Percentiles rank a stretch among this genome's conserved stretches.
Conservation (phyloP, 2,888 invertebrate species). For the Mythimna impura region DNA sequence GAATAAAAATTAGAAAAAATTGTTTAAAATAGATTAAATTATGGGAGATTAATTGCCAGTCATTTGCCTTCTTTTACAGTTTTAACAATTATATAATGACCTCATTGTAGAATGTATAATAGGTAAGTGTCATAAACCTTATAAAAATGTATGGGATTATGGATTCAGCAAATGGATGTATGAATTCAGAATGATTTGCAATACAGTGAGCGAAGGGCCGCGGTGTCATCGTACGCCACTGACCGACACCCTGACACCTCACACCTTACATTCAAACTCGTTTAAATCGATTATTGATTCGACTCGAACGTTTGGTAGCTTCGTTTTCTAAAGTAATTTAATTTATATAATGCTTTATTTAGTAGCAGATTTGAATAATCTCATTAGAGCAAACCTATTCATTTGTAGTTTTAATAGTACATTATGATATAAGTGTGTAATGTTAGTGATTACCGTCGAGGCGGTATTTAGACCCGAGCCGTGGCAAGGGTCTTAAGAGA, state of each 20-base stretch:
- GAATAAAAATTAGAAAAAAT: no score
- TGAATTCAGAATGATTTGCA: conserved; percentile 63
- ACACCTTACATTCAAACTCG: conserved; percentile 54
- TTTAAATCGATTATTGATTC: conserved; percentile 36
- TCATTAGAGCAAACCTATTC: background rate
- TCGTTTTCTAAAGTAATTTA: background rate
- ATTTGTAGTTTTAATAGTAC: background rate
- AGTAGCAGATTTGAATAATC: background rate
- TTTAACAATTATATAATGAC: background rate
- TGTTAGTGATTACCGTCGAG: no score
- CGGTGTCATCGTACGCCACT: conserved; percentile 61
- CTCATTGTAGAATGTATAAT: conserved; percentile 5
- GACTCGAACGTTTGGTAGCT: background rate
- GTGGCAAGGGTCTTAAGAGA: no score
- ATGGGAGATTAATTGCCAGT: no score
- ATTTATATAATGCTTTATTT: background rate
- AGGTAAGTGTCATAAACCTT: background rate
- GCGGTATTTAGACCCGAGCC: no score
- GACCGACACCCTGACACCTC: conserved; percentile 55
- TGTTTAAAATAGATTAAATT: no score
- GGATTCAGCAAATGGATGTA: conserved; percentile 45
- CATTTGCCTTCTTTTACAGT: no score
- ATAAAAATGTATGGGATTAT: conserved; percentile 19
- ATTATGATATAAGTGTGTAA: no score
- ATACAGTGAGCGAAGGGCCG: conserved; percentile 65